These are phyloP conservation scores for Agrypnus murinus DNA, from an alignment of 2,888 invertebrate genomes.

Conservation along the genomic window DNA sequence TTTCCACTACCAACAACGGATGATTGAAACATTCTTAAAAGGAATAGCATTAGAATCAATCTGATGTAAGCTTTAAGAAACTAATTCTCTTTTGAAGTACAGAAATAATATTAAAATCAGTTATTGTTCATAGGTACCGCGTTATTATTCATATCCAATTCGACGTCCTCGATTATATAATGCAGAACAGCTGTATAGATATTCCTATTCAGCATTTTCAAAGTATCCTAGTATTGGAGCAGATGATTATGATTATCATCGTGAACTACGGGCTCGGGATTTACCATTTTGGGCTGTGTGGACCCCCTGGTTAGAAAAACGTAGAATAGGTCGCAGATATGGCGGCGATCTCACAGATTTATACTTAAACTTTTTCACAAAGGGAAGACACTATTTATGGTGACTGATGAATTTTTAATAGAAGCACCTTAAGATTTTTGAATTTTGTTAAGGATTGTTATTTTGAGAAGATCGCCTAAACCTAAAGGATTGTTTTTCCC, in stretches of 20 bases:
- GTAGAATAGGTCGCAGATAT: constrained; percentile 20
- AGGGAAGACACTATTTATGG: constrained; percentile 30
- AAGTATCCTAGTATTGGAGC: constrained; percentile 37
- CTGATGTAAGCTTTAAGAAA: constrained; percentile 1
- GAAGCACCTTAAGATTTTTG: not conserved
- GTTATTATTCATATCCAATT: constrained; percentile 6
- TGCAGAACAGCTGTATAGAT: constrained; percentile 32
- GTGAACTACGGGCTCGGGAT: not conserved
- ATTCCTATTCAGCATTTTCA: constrained; percentile 37
- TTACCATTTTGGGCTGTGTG: constrained; percentile 11
- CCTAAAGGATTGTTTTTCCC: constrained; percentile 14
- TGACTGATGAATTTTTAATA: not conserved
- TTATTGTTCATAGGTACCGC: constrained; percentile 38
- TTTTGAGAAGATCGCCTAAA: not conserved
- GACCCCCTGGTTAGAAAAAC: constrained; percentile 15
- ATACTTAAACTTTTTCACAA: constrained; percentile 20
- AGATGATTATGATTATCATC: not conserved
- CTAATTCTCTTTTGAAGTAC: not conserved
- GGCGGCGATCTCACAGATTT: constrained; percentile 13
- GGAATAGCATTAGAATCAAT: not conserved
- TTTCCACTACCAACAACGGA: too few relatives aligned
- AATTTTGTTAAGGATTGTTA: constrained; percentile 27
- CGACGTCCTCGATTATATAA: constrained; percentile 12
- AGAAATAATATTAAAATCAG: not conserved
- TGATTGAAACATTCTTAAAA: not conserved